Evolutionary conservation across 2,888 invertebrate species (phyloP).

Genomic region (Metacarcinus magister): DNA sequence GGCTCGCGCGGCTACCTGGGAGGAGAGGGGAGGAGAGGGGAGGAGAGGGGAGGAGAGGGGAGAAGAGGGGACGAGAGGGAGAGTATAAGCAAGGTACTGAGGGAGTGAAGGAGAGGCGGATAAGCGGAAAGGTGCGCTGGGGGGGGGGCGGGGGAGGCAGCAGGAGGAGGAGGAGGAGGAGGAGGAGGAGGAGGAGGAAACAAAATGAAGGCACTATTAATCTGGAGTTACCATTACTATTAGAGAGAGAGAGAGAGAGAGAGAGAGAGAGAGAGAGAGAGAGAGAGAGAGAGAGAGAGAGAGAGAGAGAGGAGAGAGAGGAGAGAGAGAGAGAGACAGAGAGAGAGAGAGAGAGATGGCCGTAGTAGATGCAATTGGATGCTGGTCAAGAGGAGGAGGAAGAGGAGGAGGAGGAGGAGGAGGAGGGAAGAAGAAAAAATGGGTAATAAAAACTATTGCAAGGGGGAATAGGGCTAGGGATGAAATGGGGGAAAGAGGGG

Average conservation of each 20-base stretch:
- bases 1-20: neutral
- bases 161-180: neutral
- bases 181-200: neutral
- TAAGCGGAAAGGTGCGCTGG: neutral
- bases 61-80: neutral
- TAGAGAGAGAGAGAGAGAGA: neutral
- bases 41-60: neutral
- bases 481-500: neutral
- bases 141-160: neutral
- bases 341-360: neutral
- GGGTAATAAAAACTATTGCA: too few species aligned
- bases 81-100: neutral
- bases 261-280: slow-evolving; percentile 3
- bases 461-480: neutral
- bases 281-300: neutral
- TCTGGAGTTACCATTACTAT: neutral
- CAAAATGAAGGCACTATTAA: neutral
- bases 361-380: slow-evolving; percentile 8
- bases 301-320: neutral
- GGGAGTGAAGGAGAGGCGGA: neutral
- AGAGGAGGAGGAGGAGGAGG: neutral
- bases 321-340: neutral
- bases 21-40: too few species aligned
- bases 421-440: neutral
- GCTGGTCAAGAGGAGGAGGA: neutral